These are phyloP conservation scores for Magallana ariakensis DNA, from an alignment of 1,140 invertebrate genomes.

Conservation along the genomic window DNA sequence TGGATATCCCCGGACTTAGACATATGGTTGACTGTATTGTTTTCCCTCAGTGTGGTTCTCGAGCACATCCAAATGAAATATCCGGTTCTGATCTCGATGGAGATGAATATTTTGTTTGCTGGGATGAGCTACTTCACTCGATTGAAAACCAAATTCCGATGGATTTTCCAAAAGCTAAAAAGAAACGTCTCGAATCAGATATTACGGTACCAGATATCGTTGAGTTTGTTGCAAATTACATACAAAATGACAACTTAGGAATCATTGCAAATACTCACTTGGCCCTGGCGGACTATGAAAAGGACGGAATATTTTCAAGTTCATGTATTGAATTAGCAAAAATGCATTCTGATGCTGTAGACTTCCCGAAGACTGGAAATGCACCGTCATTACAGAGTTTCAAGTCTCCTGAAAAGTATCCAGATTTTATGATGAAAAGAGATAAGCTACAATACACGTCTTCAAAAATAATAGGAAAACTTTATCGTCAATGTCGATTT, in stretches of 20 bases:
- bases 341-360: constrained; percentile 50
- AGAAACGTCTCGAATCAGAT: background rate
- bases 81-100: constrained; percentile 57
- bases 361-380: constrained; percentile 45
- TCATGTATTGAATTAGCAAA: constrained; percentile 29
- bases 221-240: constrained; percentile 40
- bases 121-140: constrained; percentile 38
- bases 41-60: constrained; percentile 42
- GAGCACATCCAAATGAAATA: constrained; percentile 57
- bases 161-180: constrained; percentile 8
- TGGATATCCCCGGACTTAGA: constrained; percentile 29
- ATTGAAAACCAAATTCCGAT: constrained; percentile 32
- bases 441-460: constrained; percentile 43
- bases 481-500: constrained; percentile 33
- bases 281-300: constrained; percentile 32
- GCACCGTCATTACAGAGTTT: constrained; percentile 23
- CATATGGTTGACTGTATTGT: constrained; percentile 55
- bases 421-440: constrained; percentile 50
- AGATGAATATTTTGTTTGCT: constrained; percentile 54
- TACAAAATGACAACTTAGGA: constrained; percentile 36
- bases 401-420: constrained; percentile 30
- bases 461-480: constrained; percentile 36
- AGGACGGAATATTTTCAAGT: background rate
- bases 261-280: constrained; percentile 48
- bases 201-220: constrained; percentile 19